Conservation (phyloP, 2,113 vertebrate species). For the Corythaeola cristata region DNA sequence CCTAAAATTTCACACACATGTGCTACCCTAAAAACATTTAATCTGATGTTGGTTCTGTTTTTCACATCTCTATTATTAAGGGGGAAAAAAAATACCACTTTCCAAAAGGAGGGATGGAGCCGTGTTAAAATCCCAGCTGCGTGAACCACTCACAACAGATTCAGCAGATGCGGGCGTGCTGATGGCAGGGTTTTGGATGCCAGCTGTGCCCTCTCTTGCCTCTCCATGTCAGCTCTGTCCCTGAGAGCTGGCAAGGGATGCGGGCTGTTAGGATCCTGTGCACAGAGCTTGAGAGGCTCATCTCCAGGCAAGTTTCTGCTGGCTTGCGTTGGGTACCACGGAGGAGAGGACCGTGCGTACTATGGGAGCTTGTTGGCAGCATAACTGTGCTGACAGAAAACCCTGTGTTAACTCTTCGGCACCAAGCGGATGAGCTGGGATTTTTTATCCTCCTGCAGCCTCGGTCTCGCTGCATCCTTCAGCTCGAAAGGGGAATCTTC, state of each 20-base stretch:
- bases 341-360: background rate
- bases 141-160: conserved; percentile 20
- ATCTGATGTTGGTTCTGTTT: conserved; percentile 23
- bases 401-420: background rate
- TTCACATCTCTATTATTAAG: conserved; percentile 24
- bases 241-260: conserved; percentile 13
- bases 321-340: background rate
- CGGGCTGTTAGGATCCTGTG: background rate
- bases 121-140: conserved; percentile 34
- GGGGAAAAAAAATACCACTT: conserved; percentile 7
- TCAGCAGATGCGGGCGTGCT: conserved; percentile 52
- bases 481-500: background rate
- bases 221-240: conserved; percentile 36
- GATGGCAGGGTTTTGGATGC: conserved; percentile 55
- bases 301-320: conserved; percentile 3
- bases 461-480: background rate
- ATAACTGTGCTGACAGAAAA: background rate
- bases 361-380: background rate
- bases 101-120: conserved; percentile 4
- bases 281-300: background rate
- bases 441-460: background rate
- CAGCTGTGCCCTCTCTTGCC: conserved; percentile 68
- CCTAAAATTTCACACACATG: conserved; percentile 6
- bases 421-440: background rate
- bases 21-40: conserved; percentile 21